Evolutionary conservation across 2,888 invertebrate genomes (phyloP), one percentile per base, ranked within the genome.

Genomic region (Cordilura impudica): DNA sequence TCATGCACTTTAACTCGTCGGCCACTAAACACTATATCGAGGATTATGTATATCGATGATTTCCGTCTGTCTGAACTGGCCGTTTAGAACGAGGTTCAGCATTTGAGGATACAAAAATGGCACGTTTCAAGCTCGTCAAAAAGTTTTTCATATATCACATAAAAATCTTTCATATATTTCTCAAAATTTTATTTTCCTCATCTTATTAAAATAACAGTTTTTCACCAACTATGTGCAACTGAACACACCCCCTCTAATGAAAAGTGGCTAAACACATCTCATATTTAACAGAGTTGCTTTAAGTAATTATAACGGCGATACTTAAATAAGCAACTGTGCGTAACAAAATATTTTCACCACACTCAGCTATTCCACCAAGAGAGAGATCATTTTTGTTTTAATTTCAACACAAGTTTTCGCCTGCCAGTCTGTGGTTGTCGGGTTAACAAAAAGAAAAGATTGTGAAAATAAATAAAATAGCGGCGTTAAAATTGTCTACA

Each of bases 321-420:
- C 35, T 8, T 2, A 35, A 35, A 29, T 31, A 14, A 29, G 18
- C 66, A 67, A 31, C 67, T 10, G 14, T 67, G 23, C 1, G 10
- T 1, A 54, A 29, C 4, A 23, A 29, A 76, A 65, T n/a, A n/a
- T n/a, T n/a, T 6, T 65, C 70, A 71, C 76, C 71, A 66, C 35
- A 8, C 7, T 19, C 4, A 6, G 23, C 29, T 43, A 51, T 43
- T 51, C 21, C 26, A 49, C 43, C 65, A 4, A 49, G 18, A 65
- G 47, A 53, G 29, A 77, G 78, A 78, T 78, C 77, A 51, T 56
- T 56, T 70, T 72, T 67, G 12, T n/a, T n/a, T n/a, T 49, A 72
- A 49, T 67, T 67, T 67, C 51, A 78, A 61, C 72, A 45, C 61
- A 73, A 73, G 63, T 78, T 63, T 60, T 72, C 39, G 67, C 39